phyloP scores from a whole-genome alignment of 2,797 vertebrate genomes.

The Aplochiton taeniatus region DNA sequence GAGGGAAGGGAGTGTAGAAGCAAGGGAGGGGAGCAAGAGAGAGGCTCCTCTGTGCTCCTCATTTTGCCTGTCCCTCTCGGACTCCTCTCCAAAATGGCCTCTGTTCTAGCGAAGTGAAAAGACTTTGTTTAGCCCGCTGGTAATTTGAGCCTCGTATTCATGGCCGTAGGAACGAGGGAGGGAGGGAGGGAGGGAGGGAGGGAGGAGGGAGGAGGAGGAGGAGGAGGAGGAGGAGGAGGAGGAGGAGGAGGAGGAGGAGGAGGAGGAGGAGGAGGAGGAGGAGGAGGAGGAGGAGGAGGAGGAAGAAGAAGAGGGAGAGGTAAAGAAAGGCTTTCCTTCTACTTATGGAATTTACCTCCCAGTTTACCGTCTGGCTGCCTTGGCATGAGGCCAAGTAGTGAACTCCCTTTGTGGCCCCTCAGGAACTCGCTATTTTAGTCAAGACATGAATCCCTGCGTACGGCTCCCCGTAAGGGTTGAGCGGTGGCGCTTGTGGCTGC shows the following conservation, averaged over 20 bases:
- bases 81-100: conserved; percentile 73
- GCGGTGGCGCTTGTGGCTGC: conserved; percentile 12
- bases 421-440: conserved; percentile 45
- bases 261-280: conserved; percentile 27
- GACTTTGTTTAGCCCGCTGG: conserved; percentile 64
- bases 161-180: conserved; percentile 58
- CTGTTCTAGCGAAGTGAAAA: conserved; percentile 67
- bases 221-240: conserved; percentile 34
- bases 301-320: conserved; percentile 23
- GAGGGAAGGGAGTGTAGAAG: background rate
- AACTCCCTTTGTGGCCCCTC: conserved; percentile 47
- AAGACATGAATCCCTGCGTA: conserved; percentile 23
- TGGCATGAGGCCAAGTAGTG: conserved; percentile 51
- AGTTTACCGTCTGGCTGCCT: conserved; percentile 49
- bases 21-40: conserved; percentile 3
- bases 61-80: conserved; percentile 58
- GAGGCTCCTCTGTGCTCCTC: conserved; percentile 45
- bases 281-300: conserved; percentile 24
- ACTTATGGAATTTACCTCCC: conserved; percentile 62
- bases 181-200: conserved; percentile 22
- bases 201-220: no score
- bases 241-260: conserved; percentile 27
- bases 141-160: conserved; percentile 75
- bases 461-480: conserved; percentile 20
- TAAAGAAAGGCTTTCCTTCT: conserved; percentile 61